phyloP scores from a whole-genome alignment of 2,888 invertebrate genomes.

The Standfussiana lucernea region DNA sequence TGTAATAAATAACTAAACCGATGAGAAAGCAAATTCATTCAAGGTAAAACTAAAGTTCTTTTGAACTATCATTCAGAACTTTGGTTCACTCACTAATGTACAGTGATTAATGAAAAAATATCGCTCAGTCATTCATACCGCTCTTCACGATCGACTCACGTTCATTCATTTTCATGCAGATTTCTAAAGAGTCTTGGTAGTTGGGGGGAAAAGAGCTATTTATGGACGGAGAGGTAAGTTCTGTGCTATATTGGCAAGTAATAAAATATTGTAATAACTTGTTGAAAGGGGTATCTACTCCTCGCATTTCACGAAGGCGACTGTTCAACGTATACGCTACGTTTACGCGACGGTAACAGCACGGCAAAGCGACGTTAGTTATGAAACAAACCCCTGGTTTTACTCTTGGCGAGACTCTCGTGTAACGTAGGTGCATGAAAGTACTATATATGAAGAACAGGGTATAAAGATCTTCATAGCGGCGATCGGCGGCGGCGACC shows the following conservation, averaged over 20 bases:
- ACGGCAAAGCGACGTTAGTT: background rate
- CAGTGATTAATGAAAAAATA: conserved; percentile 70
- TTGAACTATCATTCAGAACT: conserved; percentile 46
- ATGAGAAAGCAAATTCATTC: conserved; percentile 17
- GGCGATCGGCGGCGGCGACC: no score
- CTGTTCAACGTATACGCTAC: background rate
- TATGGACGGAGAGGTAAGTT: background rate
- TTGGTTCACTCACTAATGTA: conserved; percentile 61
- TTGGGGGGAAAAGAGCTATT: conserved; percentile 5
- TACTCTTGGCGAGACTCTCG: background rate
- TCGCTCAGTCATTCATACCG: conserved; percentile 62
- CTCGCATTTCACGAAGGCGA: background rate
- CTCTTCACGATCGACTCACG: conserved; percentile 27
- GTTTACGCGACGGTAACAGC: background rate
- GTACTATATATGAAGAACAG: no score
- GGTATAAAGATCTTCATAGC: no score
- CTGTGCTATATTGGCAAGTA: background rate
- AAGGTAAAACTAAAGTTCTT: conserved; percentile 20
- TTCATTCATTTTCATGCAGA: conserved; percentile 46
- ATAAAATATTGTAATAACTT: background rate
- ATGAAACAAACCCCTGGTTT: background rate
- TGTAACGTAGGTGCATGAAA: no score
- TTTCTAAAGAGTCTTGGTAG: conserved; percentile 27
- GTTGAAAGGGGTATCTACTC: background rate
- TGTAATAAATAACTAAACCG: background rate